Conservation (phyloP, 1,140 invertebrate genomes). For the Pissodes strobi region DNA sequence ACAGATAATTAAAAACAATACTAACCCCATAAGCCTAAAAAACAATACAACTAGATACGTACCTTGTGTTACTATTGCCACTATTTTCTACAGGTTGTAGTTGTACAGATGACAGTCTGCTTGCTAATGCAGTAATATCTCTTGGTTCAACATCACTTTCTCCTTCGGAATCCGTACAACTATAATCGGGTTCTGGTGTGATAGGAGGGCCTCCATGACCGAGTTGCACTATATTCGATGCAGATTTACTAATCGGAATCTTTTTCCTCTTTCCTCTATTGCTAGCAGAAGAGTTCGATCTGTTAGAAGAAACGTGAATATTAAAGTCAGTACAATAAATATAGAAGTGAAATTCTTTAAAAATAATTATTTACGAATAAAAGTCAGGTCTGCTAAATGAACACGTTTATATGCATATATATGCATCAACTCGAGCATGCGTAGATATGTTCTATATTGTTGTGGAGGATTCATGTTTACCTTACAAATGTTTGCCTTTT, state of each 20-base stretch:
- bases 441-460: no score
- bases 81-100: conserved; percentile 62
- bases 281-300: conserved; percentile 36
- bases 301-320: conserved; percentile 5
- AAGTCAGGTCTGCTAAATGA: no score
- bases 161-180: conserved; percentile 74
- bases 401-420: no score
- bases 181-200: conserved; percentile 90
- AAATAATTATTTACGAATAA: not conserved
- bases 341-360: not conserved
- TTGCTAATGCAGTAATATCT: conserved; percentile 35
- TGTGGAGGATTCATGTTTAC: no score
- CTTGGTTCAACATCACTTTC: conserved; percentile 48
- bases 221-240: conserved; percentile 52
- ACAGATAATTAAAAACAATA: no score
- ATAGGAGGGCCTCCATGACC: conserved; percentile 62
- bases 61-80: conserved; percentile 71
- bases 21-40: conserved; percentile 1
- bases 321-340: not conserved
- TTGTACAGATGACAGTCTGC: conserved; percentile 43
- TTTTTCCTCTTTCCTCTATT: conserved; percentile 53
- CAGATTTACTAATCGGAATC: conserved; percentile 53
- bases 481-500: no score
- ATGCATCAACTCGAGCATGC: no score
- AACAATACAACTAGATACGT: conserved; percentile 14